These are phyloP conservation scores for Fringilla coelebs DNA, from an alignment of 2,797 vertebrate genomes.

Conservation along the genomic window DNA sequence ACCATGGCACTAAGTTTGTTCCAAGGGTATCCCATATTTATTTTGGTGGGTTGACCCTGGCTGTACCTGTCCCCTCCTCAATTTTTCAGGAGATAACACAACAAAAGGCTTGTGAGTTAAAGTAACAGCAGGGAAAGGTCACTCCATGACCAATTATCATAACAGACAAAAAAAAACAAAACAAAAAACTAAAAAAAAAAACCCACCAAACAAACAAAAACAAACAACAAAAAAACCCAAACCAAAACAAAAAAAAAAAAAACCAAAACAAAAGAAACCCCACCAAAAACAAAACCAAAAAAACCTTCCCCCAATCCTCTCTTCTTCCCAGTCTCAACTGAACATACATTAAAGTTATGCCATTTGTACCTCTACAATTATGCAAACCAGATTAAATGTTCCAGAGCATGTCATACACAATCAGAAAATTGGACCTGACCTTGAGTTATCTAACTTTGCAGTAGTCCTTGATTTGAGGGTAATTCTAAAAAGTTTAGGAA, in stretches of 20 bases:
- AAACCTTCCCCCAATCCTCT: accelerated
- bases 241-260: no score
- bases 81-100: neutral
- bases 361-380: neutral
- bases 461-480: neutral
- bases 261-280: neutral
- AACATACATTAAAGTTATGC: neutral
- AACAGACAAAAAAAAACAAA: neutral
- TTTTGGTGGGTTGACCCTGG: accelerated
- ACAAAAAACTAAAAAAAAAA: no score
- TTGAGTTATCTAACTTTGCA: neutral
- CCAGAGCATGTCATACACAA: neutral
- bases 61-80: neutral
- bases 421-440: neutral
- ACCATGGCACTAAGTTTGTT: neutral
- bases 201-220: no score
- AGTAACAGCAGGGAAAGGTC: neutral
- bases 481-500: neutral
- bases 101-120: neutral
- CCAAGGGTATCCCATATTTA: accelerated
- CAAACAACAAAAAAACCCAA: neutral
- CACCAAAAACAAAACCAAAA: neutral
- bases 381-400: neutral
- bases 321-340: neutral
- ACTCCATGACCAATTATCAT: no score